phyloP scores from a whole-genome alignment of 2,797 vertebrate genomes.

The Perdix hodgsoniae region DNA sequence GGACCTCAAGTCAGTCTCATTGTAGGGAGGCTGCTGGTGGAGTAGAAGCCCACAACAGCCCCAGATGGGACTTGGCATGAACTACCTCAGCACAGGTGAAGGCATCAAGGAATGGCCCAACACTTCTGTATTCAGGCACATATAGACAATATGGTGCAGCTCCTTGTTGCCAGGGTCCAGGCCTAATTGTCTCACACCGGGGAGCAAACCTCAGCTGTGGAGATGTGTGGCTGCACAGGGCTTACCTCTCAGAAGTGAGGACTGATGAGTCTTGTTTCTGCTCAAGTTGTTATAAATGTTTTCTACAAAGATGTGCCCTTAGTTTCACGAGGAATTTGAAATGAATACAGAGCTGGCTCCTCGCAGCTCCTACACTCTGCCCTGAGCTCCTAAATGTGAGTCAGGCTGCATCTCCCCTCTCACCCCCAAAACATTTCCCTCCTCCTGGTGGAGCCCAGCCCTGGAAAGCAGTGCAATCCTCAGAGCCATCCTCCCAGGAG shows the following conservation, averaged over 20 bases:
- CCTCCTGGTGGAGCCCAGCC: background rate
- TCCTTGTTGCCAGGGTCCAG: background rate
- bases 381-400: background rate
- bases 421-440: fast-evolving
- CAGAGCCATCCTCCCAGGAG: background rate
- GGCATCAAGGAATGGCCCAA: background rate
- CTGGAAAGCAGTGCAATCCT: background rate
- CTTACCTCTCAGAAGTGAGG: background rate
- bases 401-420: background rate
- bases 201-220: background rate
- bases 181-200: background rate
- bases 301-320: background rate
- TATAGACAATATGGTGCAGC: background rate
- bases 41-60: background rate
- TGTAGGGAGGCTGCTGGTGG: background rate
- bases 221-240: background rate
- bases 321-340: background rate
- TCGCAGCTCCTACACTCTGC: background rate
- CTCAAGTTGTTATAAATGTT: background rate
- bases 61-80: fast-evolving
- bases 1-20: fast-evolving
- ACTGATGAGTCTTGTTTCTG: background rate
- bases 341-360: background rate
- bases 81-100: background rate
- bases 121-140: fast-evolving